Conservation (phyloP, 1,140 invertebrate species). For the Oedothorax gibbosus region DNA sequence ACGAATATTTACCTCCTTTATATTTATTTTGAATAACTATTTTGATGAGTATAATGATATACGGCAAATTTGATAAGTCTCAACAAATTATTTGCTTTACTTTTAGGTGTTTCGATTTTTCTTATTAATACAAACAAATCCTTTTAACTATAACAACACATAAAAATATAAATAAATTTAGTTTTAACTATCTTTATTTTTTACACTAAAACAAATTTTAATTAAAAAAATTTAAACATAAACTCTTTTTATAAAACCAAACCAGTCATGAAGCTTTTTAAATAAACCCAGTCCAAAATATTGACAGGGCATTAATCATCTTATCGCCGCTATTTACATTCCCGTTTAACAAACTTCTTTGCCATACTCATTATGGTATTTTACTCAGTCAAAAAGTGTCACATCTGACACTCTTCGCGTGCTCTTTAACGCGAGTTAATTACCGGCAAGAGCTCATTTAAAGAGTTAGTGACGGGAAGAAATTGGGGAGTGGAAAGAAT, state of each 20-base stretch:
- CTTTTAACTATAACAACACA: too few species aligned
- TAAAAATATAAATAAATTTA: too few species aligned
- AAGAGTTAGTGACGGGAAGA: not conserved
- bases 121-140: too few species aligned
- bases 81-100: too few species aligned
- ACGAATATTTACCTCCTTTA: too few species aligned
- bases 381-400: slow-evolving; percentile 48
- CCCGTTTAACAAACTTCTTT: slow-evolving; percentile 11
- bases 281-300: slow-evolving; percentile 6
- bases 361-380: slow-evolving; percentile 36
- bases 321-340: slow-evolving; percentile 29
- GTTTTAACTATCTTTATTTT: too few species aligned
- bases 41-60: too few species aligned
- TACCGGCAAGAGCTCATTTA: slow-evolving; percentile 33
- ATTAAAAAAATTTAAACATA: not conserved
- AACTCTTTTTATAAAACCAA: not conserved
- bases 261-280: slow-evolving; percentile 25
- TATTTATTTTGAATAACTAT: too few species aligned
- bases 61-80: too few species aligned
- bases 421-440: slow-evolving; percentile 38
- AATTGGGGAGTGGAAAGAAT: not conserved
- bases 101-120: too few species aligned
- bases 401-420: slow-evolving; percentile 36
- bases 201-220: not conserved
- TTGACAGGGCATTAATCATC: slow-evolving; percentile 15